Evolutionary conservation across 2,113 vertebrate genomes (phyloP), one percentile per base, ranked within the genome.

Genomic region (Dicrurus megarhynchus): DNA sequence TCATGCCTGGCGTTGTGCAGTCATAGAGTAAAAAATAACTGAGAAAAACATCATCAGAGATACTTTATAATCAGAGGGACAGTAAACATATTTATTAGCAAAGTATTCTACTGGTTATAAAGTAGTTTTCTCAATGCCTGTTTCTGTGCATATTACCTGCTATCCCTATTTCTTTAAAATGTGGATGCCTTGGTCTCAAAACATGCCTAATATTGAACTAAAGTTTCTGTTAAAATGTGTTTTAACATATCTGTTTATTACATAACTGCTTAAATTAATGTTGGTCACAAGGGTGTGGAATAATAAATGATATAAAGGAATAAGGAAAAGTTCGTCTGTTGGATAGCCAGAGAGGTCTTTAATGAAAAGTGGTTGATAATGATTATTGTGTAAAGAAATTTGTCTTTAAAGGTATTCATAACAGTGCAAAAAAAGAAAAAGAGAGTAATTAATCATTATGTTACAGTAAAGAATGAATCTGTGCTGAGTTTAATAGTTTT

Each of bases 311-410:
- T 16, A 3, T 33, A 8, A 67, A 47, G 30, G n/a, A 70, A 32
- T 19, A 28, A 61, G 26, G 11, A 74, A 0, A 53, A 55, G 3
- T 28, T 56, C 3, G 17, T 4, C 16, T 23, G 0, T 5, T 81
- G 33, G 20, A 21, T 8, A 49, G 19, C 7, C 6, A 37, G 33
- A 47, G 9, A 33, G 23, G 7, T 13, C 6, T 74, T 74, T 13
- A 61, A 47, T 65, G 24, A 42, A 17, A 28, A 22, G 8, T 35
- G 39, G 21, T 78, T 64, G 11, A 1, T 55, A 47, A 50, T 24
- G 8, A 13, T 61, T 63, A 16, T 4, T 57, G 22, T 32, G 14
- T 24, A 68, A 37, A 49, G 27, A 67, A 49, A 27, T 49, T 78
- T 63, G 22, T 57, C 27, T 60, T 86, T 42, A 30, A 41, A 75